A percentile compares a stretch with the other conserved stretches of the same genome.
phyloP scores from a whole-genome alignment of 2,888 invertebrate species.

The Nezara viridula region DNA sequence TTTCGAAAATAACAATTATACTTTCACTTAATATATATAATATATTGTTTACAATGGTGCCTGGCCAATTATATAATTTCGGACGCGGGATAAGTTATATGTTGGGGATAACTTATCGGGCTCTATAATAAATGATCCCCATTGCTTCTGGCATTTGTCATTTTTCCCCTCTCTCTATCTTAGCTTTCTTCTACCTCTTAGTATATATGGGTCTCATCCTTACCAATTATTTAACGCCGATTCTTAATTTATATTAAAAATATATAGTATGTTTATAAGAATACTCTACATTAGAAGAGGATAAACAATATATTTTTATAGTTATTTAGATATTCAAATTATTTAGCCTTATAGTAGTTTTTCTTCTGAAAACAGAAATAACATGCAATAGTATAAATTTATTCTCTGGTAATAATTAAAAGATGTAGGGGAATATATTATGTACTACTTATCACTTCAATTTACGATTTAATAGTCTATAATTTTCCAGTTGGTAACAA shows the following conservation, averaged over 20 bases:
- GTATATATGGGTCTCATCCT: not conserved
- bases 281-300: too few species aligned
- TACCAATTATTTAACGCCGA: not conserved
- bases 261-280: too few species aligned
- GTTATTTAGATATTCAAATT: too few species aligned
- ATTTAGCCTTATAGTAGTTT: too few species aligned
- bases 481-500: not conserved
- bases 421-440: too few species aligned
- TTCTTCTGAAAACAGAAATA: too few species aligned
- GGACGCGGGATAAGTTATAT: not conserved
- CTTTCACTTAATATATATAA: too few species aligned
- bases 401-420: too few species aligned
- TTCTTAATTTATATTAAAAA: not conserved
- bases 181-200: not conserved
- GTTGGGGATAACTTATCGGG: conserved; percentile 13
- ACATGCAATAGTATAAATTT: too few species aligned
- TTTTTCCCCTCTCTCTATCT: not conserved
- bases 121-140: conserved; percentile 18
- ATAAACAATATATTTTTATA: too few species aligned
- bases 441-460: too few species aligned
- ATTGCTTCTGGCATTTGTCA: conserved; percentile 23
- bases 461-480: not conserved
- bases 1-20: too few species aligned
- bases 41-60: conserved; percentile 1
- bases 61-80: conserved; percentile 14